Base-by-base conservation (phyloP, 2,797 vertebrate genomes). In the Lepilemur ruficaudatus region DNA sequence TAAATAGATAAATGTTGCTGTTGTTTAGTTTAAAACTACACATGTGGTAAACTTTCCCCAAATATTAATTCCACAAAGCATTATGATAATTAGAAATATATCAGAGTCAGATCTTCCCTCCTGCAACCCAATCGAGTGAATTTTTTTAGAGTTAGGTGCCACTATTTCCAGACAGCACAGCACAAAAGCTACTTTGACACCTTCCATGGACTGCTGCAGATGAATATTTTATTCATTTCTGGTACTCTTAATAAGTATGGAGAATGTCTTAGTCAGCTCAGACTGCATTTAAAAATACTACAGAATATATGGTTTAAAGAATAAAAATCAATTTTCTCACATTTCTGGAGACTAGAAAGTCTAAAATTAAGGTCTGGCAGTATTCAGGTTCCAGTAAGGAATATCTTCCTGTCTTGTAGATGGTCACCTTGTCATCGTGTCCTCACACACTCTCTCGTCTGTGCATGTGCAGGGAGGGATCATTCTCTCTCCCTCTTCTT, bases 151-250 rank as follows among this genome's bases (percentile, higher is more conserved):
- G 28, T 59, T 79, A 72, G 41, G 76, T 41, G 32, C 25, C 38
- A 28, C 5, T 23, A 28, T 73, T 90, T 85, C 38, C 23, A 52
- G 57, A 79, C 5, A 75, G 38, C 81, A 69, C 14, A 83, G 2
- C 43, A 38, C 7, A 4, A 52, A 6, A 82, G n/a, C 59, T 96
- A 69, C 70, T 83, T 41, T 70, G n/a, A 93, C 23, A 13, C 81
- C 18, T 43, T 7, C 35, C 25, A 13, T 72, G 63, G 48, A 80
- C 38, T 75, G 75, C 7, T 35, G 43, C 32, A 90, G n/a, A 32
- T 73, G 70, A 88, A 35, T 78, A 94, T 81, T 84, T 95, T 69
- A 89, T 91, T 89, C 28, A 89, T 94, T 94, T 55, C 41, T 93
- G 17, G 32, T 61, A 83, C 32, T 85, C 94, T 84, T 61, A 87